A percentile compares a stretch with the other conserved stretches of the same genome.
These are phyloP conservation scores for Taxidea taxus DNA, from an alignment of 2,113 vertebrate species.

Conservation along the genomic window DNA sequence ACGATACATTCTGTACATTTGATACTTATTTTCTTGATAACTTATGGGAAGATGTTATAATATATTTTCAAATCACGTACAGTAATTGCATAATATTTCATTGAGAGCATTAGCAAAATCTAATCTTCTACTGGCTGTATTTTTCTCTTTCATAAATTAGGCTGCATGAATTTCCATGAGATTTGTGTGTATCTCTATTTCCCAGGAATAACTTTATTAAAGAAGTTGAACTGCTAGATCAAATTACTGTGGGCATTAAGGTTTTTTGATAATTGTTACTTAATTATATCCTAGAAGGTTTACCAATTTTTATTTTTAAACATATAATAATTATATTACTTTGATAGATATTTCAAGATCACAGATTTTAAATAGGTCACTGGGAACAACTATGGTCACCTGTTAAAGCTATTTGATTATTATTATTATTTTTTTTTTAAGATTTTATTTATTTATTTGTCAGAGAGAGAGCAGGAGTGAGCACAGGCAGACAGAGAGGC, in stretches of 20 bases:
- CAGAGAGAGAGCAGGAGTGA: too few species aligned
- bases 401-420: not conserved
- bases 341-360: not conserved
- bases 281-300: not conserved
- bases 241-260: not conserved
- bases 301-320: conserved; percentile 18
- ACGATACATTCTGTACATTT: not conserved
- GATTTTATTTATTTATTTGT: too few species aligned
- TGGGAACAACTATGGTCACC: not conserved
- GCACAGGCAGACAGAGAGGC: too few species aligned
- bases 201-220: not conserved
- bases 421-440: not conserved
- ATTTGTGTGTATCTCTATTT: conserved; percentile 4
- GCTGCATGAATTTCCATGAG: not conserved
- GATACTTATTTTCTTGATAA: not conserved
- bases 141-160: conserved; percentile 34
- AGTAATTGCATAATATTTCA: conserved; percentile 29
- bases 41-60: not conserved
- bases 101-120: not conserved
- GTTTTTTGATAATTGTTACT: conserved; percentile 20
- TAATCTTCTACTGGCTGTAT: not conserved
- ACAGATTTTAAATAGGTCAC: not conserved
- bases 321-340: not conserved
- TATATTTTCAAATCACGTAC: not conserved
- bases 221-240: conserved; percentile 13